Conservation (phyloP, 2,113 vertebrate genomes). For the Asarcornis scutulata region DNA sequence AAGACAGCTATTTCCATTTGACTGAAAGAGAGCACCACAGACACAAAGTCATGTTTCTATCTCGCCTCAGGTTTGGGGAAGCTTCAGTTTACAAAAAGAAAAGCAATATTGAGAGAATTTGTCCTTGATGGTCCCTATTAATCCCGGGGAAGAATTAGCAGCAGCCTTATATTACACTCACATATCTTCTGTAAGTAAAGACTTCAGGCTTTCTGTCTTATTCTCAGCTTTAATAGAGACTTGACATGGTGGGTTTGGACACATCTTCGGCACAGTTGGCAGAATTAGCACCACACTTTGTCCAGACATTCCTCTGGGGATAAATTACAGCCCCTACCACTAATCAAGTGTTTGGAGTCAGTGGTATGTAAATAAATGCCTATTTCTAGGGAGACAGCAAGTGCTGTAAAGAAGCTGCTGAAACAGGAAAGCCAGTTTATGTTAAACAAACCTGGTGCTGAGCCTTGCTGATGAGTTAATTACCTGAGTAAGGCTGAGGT, state of each 20-base stretch:
- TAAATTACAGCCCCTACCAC: slow-evolving; percentile 10
- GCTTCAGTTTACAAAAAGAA: not conserved
- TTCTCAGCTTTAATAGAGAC: slow-evolving; percentile 19
- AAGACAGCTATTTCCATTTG: slow-evolving; percentile 45
- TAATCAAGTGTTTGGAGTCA: not conserved
- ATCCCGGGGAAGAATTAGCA: slow-evolving; percentile 49
- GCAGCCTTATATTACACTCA: slow-evolving; percentile 16
- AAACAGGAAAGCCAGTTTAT: not conserved
- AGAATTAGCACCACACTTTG: slow-evolving; percentile 29
- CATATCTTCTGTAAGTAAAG: slow-evolving; percentile 21
- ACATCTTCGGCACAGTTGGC: not conserved
- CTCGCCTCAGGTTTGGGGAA: not conserved
- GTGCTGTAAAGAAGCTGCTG: not conserved
- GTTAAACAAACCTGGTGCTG: not conserved
- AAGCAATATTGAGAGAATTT: not conserved
- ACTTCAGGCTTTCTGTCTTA: not conserved
- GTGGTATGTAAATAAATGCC: slow-evolving; percentile 20
- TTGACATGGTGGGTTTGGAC: not conserved
- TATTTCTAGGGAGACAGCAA: not conserved
- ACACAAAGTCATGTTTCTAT: not conserved
- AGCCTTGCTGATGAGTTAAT: not conserved
- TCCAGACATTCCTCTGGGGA: not conserved
- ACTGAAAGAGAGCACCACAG: slow-evolving; percentile 5
- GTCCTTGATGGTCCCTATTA: slow-evolving; percentile 37
- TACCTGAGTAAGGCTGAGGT: not conserved